phyloP scores from a whole-genome alignment of 2,113 vertebrate species.

The Isurus oxyrinchus region DNA sequence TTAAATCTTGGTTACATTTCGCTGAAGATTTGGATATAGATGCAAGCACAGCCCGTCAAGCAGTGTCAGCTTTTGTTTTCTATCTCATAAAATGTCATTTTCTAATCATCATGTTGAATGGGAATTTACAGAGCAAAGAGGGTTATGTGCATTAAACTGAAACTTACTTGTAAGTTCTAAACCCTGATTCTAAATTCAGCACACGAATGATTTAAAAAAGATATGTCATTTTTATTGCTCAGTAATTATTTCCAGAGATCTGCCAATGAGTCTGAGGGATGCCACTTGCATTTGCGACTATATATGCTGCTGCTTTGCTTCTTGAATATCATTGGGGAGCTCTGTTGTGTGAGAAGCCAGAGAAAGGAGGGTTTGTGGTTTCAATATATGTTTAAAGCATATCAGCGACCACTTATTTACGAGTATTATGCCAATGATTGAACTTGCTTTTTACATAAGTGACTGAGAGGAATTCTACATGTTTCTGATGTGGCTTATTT shows the following conservation, averaged over 20 bases:
- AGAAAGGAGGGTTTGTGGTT: conserved; percentile 9
- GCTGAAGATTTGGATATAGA: not conserved
- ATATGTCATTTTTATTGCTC: not conserved
- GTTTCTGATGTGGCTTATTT: not conserved
- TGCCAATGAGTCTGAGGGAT: not conserved
- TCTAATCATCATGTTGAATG: not conserved
- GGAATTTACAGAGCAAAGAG: not conserved
- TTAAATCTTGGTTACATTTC: not conserved
- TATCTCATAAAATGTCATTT: not conserved
- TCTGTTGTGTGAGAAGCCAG: not conserved
- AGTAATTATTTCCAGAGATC: conserved; percentile 12
- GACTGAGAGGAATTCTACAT: not conserved
- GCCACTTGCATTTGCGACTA: not conserved
- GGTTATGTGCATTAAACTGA: not conserved
- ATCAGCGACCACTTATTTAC: not conserved
- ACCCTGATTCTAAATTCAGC: not conserved
- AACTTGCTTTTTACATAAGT: not conserved
- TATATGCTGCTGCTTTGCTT: not conserved
- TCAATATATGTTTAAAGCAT: conserved; percentile 2
- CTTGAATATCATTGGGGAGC: not conserved
- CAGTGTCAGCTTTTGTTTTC: not conserved
- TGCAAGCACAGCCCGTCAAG: not conserved
- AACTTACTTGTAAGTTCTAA: not conserved
- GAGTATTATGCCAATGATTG: conserved; percentile 1
- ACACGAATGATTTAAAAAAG: not conserved